Conservation (phyloP, 2,888 invertebrate species). For the Volucella bombylans region DNA sequence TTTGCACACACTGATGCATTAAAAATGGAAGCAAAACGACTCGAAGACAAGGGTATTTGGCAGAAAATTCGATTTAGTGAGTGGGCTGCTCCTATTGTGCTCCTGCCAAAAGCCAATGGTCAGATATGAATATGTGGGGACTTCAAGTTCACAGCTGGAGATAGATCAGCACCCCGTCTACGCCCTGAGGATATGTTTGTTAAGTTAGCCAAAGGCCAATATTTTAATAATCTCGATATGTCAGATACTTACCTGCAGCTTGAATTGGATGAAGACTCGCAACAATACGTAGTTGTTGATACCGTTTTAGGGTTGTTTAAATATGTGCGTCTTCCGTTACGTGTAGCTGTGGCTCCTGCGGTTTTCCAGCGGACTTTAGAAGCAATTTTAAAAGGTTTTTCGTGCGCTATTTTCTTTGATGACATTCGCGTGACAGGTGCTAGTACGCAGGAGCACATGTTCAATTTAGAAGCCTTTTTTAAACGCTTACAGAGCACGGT, state of each 20-base stretch:
- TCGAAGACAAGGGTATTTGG: too few species aligned
- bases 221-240: conserved; percentile 39
- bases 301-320: conserved; percentile 8
- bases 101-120: conserved; percentile 76
- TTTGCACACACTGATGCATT: too few species aligned
- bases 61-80: conserved; percentile 74
- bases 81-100: conserved; percentile 79
- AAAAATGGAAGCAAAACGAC: too few species aligned
- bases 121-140: conserved; percentile 75
- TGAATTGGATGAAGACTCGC: conserved; percentile 29
- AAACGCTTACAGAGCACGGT: too few species aligned
- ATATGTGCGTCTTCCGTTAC: conserved; percentile 31
- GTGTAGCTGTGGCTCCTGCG: conserved; percentile 25
- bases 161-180: conserved; percentile 76
- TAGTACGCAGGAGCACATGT: conserved; percentile 13
- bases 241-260: conserved; percentile 45
- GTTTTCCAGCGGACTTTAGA: conserved; percentile 60
- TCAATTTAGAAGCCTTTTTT: too few species aligned
- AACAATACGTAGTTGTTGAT: conserved; percentile 35
- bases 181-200: conserved; percentile 75
- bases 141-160: conserved; percentile 74
- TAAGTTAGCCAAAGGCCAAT: conserved; percentile 47
- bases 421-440: conserved; percentile 40
- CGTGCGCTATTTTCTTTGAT: conserved; percentile 46
- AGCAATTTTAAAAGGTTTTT: conserved; percentile 30